A percentile compares a stretch with the other conserved stretches of the same genome.
These are phyloP conservation scores for Tetramorium bicarinatum DNA, from an alignment of 2,888 invertebrate species.

Conservation along the genomic window DNA sequence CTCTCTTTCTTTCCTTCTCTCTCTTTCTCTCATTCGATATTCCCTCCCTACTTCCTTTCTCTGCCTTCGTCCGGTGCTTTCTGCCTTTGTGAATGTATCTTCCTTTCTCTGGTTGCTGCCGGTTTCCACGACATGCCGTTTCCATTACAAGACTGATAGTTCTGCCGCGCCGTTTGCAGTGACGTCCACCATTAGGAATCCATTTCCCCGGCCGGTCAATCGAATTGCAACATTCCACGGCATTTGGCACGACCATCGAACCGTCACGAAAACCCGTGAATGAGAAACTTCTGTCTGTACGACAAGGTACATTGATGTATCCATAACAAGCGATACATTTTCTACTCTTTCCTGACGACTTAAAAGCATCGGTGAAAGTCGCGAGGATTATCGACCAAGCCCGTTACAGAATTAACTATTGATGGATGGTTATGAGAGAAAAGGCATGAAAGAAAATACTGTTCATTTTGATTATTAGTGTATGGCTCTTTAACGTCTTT, in stretches of 20 bases:
- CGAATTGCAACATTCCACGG: slow-evolving; percentile 54
- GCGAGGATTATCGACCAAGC: not conserved
- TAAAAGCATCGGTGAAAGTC: slow-evolving; percentile 44
- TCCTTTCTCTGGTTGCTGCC: slow-evolving; percentile 48
- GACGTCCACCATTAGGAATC: slow-evolving; percentile 78
- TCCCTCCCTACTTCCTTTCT: slow-evolving; percentile 6
- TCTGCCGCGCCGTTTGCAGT: slow-evolving; percentile 69
- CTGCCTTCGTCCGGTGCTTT: slow-evolving; percentile 36
- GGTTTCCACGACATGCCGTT: slow-evolving; percentile 77
- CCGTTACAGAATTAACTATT: slow-evolving; percentile 14
- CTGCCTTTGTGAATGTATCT: slow-evolving; percentile 43
- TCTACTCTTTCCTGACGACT: not conserved
- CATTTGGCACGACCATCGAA: slow-evolving; percentile 25
- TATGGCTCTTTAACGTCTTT: not conserved
- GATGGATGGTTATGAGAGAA: not conserved
- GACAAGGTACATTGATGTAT: not conserved
- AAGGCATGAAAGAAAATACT: slow-evolving; percentile 6
- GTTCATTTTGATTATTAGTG: not conserved
- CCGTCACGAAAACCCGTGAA: slow-evolving; percentile 8
- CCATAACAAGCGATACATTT: slow-evolving; percentile 34
- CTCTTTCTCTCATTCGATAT: slow-evolving; percentile 37
- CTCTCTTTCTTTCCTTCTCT: not conserved
- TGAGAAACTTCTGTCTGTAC: slow-evolving; percentile 47
- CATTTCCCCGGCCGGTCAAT: slow-evolving; percentile 78
- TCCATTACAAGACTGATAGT: slow-evolving; percentile 83